Evolutionary conservation across 2,888 invertebrate species (phyloP), one percentile per base, ranked within the genome.

Genomic region (Acanthopleura granulata): DNA sequence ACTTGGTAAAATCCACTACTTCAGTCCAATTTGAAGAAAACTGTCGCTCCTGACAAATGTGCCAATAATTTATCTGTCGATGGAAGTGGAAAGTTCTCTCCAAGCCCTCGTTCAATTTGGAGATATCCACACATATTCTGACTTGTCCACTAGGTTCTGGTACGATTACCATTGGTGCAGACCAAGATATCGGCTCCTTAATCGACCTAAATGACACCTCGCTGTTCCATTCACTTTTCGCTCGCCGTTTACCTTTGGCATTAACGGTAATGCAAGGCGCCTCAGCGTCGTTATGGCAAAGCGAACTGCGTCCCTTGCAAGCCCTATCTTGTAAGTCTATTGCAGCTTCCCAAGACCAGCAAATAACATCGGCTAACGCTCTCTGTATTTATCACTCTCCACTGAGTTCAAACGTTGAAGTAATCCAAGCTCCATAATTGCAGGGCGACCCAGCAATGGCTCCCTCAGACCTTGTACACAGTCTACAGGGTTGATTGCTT

Each of bases 41-140:
- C 61, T 61, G 61, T 61, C 6, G 61, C 61, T 22, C 61, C 61
- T 61, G 61, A 61, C 61, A 61, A 11, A 3, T 61, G 61, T 61
- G 61, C 61, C 61, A 61, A 12, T 22, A 61, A 25, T 12, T 61
- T 3, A 6, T 61, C 61, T 61, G 61, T 25, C n/a, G 61, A 61
- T 61, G 61, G 61, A 61, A 61, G 61, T 61, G 61, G 61, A 61
- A 61, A 61, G 25, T 61, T 61, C 25, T 61, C 61, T 6, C 61
- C 4, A 61, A n/a, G 61, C 61, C 11, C 12, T 61, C 61, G 1
- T 61, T 61, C 25, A 61, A 61, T 11, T 61, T n/a, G n/a, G 4
- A 6, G 25, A 61, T 3, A 61, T 61, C 61, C n/a, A 61, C 61
- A 1, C 12, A 11, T n/a, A 61, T 61, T 25, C 4, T 6, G 3